Evolutionary conservation across 2,888 invertebrate species (phyloP).

Genomic region (Morinoia aosen): DNA sequence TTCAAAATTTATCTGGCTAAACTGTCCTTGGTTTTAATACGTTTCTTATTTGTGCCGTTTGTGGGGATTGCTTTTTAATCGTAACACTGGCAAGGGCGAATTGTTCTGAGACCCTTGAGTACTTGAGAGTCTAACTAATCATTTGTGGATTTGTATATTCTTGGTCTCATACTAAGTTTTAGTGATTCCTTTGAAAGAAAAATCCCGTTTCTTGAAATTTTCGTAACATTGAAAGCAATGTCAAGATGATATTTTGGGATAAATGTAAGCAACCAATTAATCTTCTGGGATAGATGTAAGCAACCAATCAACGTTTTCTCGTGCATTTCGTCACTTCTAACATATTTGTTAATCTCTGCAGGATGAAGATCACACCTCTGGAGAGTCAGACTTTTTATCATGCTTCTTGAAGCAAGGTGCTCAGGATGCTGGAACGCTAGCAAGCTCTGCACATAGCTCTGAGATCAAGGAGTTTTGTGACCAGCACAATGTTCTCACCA

Average conservation of each 20-base stretch:
- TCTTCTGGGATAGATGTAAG: background rate
- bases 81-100: too few species aligned
- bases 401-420: background rate
- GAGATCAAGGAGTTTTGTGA: background rate
- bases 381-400: background rate
- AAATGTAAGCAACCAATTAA: background rate
- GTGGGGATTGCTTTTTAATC: too few species aligned
- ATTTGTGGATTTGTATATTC: too few species aligned
- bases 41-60: too few species aligned
- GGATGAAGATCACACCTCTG: background rate
- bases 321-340: background rate
- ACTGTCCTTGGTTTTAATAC: too few species aligned
- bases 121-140: too few species aligned
- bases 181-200: too few species aligned
- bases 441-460: background rate
- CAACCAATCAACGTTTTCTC: background rate
- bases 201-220: too few species aligned
- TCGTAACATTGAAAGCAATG: background rate
- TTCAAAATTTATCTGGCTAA: too few species aligned
- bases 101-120: too few species aligned
- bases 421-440: background rate
- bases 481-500: background rate
- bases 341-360: background rate
- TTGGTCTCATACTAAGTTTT: too few species aligned
- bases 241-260: background rate